Conservation (phyloP, 1,140 invertebrate species). For the Drosophila malerkotliana region DNA sequence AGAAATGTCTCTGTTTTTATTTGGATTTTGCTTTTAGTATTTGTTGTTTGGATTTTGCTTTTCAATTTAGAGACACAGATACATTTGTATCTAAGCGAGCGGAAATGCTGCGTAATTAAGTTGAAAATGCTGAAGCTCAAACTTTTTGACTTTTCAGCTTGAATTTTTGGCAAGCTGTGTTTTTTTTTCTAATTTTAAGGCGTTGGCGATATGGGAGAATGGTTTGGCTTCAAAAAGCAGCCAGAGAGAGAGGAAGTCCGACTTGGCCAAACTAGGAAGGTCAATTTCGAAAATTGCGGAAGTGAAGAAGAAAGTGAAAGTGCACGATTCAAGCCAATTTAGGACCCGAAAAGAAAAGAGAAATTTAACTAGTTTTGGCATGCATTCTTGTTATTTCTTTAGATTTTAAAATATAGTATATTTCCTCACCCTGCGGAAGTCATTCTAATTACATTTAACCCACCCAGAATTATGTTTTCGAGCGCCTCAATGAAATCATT, state of each 20-base stretch:
- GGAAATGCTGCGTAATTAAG: constrained; percentile 72
- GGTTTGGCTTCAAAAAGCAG: constrained; percentile 17
- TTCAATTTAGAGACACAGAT: constrained; percentile 51
- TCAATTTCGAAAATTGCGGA: constrained; percentile 10
- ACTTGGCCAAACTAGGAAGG: constrained; percentile 10
- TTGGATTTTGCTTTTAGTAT: constrained; percentile 3
- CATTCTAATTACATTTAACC: background rate
- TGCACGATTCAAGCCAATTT: background rate
- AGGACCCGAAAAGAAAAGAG: background rate
- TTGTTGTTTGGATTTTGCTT: constrained; percentile 15
- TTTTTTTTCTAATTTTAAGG: constrained; percentile 21
- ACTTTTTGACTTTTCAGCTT: constrained; percentile 28
- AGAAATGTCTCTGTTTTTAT: constrained; percentile 56
- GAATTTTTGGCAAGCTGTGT: constrained; percentile 16
- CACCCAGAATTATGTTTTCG: constrained; percentile 12
- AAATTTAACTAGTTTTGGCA: background rate
- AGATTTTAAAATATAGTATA: no score
- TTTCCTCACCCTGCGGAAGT: constrained; percentile 17
- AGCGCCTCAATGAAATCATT: constrained; percentile 55
- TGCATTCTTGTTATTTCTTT: background rate
- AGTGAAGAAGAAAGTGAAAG: constrained; percentile 17
- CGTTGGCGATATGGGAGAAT: constrained; percentile 65
- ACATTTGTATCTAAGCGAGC: constrained; percentile 33
- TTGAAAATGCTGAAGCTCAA: constrained; percentile 39
- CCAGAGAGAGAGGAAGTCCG: background rate